Conservation (phyloP, 2,888 invertebrate species). For the Gryllus longicercus region DNA sequence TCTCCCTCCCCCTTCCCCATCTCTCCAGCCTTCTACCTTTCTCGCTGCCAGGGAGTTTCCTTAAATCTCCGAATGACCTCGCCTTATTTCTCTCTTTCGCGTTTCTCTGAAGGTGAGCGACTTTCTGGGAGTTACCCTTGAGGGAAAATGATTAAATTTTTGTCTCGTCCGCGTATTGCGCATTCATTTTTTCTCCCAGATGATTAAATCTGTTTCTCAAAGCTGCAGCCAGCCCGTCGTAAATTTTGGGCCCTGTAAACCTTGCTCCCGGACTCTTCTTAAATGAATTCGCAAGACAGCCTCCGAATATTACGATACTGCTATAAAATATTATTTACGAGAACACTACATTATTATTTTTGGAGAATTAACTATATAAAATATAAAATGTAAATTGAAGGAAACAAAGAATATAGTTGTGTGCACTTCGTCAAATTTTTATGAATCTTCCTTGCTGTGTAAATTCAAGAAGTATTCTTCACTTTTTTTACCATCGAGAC, state of each 20-base stretch:
- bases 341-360: background rate
- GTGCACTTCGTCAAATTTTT: too few relatives aligned
- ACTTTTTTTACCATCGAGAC: too few relatives aligned
- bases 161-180: background rate
- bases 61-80: conserved; percentile 3
- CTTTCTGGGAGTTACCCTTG: background rate
- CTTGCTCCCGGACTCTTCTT: background rate
- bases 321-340: background rate
- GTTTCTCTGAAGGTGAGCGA: background rate
- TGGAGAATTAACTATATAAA: background rate
- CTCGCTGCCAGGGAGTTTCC: too few relatives aligned
- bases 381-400: too few relatives aligned
- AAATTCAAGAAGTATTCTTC: too few relatives aligned
- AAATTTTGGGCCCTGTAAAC: background rate
- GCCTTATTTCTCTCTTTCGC: background rate
- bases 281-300: background rate
- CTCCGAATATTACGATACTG: background rate
- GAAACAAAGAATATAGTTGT: too few relatives aligned
- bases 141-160: background rate
- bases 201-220: background rate
- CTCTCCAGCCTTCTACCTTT: background rate
- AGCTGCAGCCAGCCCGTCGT: background rate
- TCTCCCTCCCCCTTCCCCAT: background rate
- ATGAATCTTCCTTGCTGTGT: too few relatives aligned
- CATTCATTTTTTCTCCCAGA: background rate